These are phyloP conservation scores for Emmelina monodactyla DNA, from an alignment of 2,888 invertebrate species.

Conservation along the genomic window DNA sequence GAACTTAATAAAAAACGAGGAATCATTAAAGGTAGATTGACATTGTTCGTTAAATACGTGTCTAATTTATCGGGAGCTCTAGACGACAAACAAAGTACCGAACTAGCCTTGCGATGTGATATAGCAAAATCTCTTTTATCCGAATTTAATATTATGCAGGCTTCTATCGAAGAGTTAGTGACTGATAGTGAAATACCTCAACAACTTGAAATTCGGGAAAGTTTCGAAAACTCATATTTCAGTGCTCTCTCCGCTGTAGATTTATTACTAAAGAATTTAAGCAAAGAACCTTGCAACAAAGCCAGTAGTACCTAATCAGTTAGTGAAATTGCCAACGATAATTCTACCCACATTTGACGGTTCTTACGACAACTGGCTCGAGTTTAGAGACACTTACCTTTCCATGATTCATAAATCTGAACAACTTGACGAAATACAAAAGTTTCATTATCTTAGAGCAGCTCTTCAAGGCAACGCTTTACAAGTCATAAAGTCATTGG, in stretches of 20 bases:
- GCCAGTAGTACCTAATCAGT: conserved; percentile 1
- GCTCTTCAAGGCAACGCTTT: conserved; percentile 9
- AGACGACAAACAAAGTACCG: conserved; percentile 1
- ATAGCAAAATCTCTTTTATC: conserved; percentile 2
- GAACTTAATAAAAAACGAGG: conserved; percentile 1
- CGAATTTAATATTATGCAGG: conserved; percentile 1
- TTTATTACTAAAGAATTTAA: conserved; percentile 2
- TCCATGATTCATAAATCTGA: conserved; percentile 9
- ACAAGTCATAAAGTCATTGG: conserved; percentile 12
- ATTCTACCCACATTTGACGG: conserved; percentile 7
- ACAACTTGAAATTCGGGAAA: conserved; percentile 4
- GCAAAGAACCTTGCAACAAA: conserved; percentile 3
- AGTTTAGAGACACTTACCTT: conserved; percentile 9
- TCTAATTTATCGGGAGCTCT: neutral
- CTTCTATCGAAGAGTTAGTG: conserved; percentile 2
- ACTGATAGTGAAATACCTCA: conserved; percentile 2
- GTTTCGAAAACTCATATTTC: conserved; percentile 4
- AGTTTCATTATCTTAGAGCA: conserved; percentile 13
- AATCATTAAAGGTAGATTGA: neutral
- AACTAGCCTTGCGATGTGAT: neutral
- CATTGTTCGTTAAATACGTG: neutral
- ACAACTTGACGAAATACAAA: conserved; percentile 8
- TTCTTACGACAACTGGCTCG: conserved; percentile 9
- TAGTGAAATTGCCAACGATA: conserved; percentile 6
- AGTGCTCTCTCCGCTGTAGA: neutral